Evolutionary conservation across 2,888 invertebrate genomes (phyloP).

Genomic region (Ethmia dodecea): DNA sequence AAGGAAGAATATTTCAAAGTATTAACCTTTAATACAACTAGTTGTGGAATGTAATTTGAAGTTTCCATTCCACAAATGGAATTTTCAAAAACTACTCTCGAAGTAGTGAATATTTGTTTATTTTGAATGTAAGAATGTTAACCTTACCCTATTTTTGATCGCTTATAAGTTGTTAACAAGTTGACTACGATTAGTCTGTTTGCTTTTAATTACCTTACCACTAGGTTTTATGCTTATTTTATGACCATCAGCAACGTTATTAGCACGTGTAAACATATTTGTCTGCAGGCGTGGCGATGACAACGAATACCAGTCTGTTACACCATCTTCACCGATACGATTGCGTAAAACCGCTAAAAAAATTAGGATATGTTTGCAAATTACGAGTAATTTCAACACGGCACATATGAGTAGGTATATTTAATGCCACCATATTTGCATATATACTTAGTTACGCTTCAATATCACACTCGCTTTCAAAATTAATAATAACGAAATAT

Average conservation of each 20-base stretch:
- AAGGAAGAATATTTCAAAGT: no score
- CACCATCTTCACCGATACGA: conserved; percentile 2
- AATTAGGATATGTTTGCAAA: conserved; percentile 16
- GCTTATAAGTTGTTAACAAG: no score
- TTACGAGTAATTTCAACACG: background rate
- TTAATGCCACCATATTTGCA: background rate
- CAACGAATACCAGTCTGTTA: background rate
- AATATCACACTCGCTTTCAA: no score
- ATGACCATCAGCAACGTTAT: conserved; percentile 25
- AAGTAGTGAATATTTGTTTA: no score
- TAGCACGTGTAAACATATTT: conserved; percentile 23
- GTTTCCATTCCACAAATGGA: no score
- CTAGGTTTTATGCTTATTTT: conserved; percentile 23
- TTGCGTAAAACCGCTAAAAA: conserved; percentile 13
- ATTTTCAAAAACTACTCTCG: no score
- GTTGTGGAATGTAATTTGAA: no score
- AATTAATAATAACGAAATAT: no score
- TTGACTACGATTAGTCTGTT: conserved; percentile 12
- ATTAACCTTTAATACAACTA: no score
- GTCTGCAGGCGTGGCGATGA: background rate
- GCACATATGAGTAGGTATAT: background rate
- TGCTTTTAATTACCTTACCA: conserved; percentile 14
- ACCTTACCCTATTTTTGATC: no score
- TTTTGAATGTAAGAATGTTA: no score
- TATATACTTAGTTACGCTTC: background rate